Base-by-base conservation (phyloP, 2,888 invertebrate genomes). In the Tolmerus cingulatus region DNA sequence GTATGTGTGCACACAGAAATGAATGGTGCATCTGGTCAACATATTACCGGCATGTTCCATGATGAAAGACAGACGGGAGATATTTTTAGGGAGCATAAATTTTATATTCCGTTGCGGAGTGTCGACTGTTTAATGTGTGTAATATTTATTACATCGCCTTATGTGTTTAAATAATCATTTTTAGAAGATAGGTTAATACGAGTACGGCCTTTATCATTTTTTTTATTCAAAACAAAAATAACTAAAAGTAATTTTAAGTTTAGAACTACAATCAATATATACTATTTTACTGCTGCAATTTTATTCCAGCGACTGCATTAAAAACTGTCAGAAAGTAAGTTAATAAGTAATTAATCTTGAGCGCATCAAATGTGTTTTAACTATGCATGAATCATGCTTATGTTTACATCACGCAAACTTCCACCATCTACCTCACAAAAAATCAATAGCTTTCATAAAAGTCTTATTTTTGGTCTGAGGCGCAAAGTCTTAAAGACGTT, bases 51-150 rank as follows among this genome's bases (percentile, higher is more conserved):
- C 40, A 78, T 78, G 78, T 43, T 40, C 34, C 34, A 14, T n/a
- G 23, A 43, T 78, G 23, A 43, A 78, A 78, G 40, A 40, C 78
- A 78, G 7, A 9, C 76, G 78, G 46, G 14, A 40, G 78, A 78
- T 78, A 78, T 78, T 78, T 77, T 78, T 78, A 19, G 78, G 23
- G 23, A 66, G 66, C 27, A 66, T 66, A 66, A 27, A 66, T 66
- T 66, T 66, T 66, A 66, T 27, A 23, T 12, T 66, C 12, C 12
- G 66, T 66, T 66, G 66, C 66, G 12, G 12, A 66, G 66, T 66
- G 66, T 66, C 66, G 66, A 66, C 23, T 66, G 66, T 66, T 66
- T 66, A 27, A 66, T 66, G 66, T 66, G 9, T 66, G 19, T 66
- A 66, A 66, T 66, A 66, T 66, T 66, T 66, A 66, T 66, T 66